These are phyloP conservation scores for Acrocephalus kingi DNA, from an alignment of 2,113 vertebrate genomes.

Conservation along the genomic window DNA sequence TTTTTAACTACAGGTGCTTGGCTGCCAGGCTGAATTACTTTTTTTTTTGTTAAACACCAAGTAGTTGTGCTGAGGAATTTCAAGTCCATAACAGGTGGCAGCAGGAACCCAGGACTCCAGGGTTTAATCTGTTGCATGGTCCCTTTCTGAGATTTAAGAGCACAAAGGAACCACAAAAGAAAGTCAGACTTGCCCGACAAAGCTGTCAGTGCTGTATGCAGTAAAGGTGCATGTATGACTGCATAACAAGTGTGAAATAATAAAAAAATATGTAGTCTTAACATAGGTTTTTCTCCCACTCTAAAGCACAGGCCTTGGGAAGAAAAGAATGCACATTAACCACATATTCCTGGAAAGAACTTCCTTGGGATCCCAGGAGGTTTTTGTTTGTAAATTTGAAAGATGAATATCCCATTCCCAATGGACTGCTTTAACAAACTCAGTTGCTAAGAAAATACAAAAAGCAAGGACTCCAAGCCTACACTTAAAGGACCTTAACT, in stretches of 20 bases:
- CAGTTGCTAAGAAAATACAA: background rate
- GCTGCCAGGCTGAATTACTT: background rate
- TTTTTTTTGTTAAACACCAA: background rate
- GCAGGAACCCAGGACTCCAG: background rate
- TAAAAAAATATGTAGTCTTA: background rate
- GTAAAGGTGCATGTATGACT: background rate
- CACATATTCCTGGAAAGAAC: background rate
- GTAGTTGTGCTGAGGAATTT: background rate
- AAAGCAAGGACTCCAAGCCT: background rate
- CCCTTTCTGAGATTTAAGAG: background rate
- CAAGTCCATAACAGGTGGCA: background rate
- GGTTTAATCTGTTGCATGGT: background rate
- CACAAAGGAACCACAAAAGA: background rate
- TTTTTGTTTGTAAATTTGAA: background rate
- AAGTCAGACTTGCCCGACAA: background rate
- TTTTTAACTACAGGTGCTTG: background rate
- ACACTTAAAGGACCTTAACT: background rate
- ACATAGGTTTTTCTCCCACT: background rate
- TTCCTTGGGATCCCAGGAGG: background rate
- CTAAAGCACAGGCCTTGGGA: background rate
- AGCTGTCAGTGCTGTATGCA: fast-evolving
- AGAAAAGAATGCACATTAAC: background rate
- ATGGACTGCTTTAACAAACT: background rate
- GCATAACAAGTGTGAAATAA: background rate
- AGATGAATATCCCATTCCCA: background rate